Evolutionary conservation across 2,113 vertebrate species (phyloP).

Genomic region (Cololabis saira): DNA sequence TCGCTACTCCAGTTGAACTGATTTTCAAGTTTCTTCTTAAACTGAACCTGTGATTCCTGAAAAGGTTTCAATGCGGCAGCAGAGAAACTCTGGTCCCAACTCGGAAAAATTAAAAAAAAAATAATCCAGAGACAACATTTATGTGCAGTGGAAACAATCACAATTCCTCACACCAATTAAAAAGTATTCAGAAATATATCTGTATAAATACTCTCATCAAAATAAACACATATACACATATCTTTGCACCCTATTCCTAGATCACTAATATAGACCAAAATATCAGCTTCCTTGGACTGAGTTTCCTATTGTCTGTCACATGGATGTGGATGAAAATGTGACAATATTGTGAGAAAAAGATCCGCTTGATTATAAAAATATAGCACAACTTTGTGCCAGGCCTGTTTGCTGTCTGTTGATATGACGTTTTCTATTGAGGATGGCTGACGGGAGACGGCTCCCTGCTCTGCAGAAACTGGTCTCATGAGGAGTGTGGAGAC

Average conservation of each 20-base stretch:
- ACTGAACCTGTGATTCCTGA: conserved; percentile 35
- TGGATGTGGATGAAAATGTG: conserved; percentile 16
- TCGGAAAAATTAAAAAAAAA: conserved; percentile 24
- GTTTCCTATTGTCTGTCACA: conserved; percentile 22
- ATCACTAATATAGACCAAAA: conserved; percentile 42
- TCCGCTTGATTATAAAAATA: conserved; percentile 22
- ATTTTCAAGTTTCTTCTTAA: conserved; percentile 43
- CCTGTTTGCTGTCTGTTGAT: conserved; percentile 11
- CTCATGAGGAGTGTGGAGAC: too few species aligned
- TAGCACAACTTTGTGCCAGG: conserved; percentile 27
- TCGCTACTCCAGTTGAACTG: conserved; percentile 32
- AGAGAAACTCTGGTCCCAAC: conserved; percentile 58
- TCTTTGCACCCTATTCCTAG: conserved; percentile 52
- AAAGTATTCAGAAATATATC: conserved; percentile 72
- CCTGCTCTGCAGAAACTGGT: too few species aligned
- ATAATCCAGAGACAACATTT: conserved; percentile 28
- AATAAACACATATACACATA: conserved; percentile 68
- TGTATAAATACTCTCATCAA: conserved; percentile 76
- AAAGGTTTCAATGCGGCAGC: conserved; percentile 52
- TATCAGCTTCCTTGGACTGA: conserved; percentile 41
- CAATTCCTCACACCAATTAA: conserved; percentile 51
- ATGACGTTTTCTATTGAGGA: conserved; percentile 11
- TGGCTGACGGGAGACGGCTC: neutral
- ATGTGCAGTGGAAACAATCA: conserved; percentile 43
- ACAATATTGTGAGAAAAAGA: conserved; percentile 19